Base-by-base conservation (phyloP, 1,140 invertebrate species). In the Lanistes nyassanus region DNA sequence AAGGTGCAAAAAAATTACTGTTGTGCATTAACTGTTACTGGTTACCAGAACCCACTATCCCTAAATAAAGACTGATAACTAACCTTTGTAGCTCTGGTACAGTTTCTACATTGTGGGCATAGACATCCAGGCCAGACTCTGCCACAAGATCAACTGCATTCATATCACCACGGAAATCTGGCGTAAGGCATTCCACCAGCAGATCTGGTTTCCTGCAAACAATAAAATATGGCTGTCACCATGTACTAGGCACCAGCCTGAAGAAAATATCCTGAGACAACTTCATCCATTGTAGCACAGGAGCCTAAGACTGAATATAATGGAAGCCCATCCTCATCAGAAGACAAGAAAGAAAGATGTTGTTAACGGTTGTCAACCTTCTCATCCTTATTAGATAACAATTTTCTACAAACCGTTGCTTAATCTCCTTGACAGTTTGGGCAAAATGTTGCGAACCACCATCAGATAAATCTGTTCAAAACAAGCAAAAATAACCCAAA, bases 151-250 rank as follows among this genome's bases (percentile, higher is more conserved):
- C 91, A 1, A 99, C 93, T 85, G 92, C 92, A 23, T 93, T 90
- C 72, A 93, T 82, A 86, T 98, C 92, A 6, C 97, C 98, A 75
- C 93, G 89, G 89, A 99, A 99, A 90, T 99, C 98, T 42, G 98
- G 97, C 34, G 98, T 96, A 53, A 99, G 89, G 83, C 98, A 99
- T 91, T 99, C 98, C 5, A 99, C 96, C 76, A 99, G 88, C 76
- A 99, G 55, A 6, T 72, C 55, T 9, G 70, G 70, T 29, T 72
- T 72, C 56, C 70, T 72, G 68, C 7, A 21, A 39, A 72, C 23
- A 53, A 47, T 47, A 13, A 6, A 9, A 47, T 13, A 47, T 47
- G 1, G 19, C 19, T 9, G 5, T 6, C 5, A 47, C 5, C 9
- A 47, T 47, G 19, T 47, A n/a, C n/a, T n/a, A n/a, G n/a, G 5